phyloP scores from a whole-genome alignment of 2,113 vertebrate genomes.

The Hemibagrus wyckioides region DNA sequence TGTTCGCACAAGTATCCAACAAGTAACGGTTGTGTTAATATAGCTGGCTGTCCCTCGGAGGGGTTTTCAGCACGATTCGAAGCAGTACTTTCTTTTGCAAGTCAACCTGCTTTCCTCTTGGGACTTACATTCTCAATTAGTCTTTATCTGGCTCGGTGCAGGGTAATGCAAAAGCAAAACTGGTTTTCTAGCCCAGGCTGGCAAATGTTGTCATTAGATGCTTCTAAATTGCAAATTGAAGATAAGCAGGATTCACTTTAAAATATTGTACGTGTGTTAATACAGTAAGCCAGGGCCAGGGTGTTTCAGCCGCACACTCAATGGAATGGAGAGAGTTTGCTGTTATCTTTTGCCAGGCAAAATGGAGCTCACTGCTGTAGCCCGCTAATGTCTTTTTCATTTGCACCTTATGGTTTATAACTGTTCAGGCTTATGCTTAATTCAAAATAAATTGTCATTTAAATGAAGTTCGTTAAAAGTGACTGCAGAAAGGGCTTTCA shows the following conservation, averaged over 20 bases:
- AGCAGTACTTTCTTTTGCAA: conserved; percentile 13
- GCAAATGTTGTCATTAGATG: conserved; percentile 48
- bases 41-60: background rate
- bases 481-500: conserved; percentile 15
- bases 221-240: conserved; percentile 43
- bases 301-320: conserved; percentile 12
- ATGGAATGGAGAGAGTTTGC: conserved; percentile 14
- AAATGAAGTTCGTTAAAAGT: background rate
- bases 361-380: conserved; percentile 11
- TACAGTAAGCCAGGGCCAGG: conserved; percentile 26
- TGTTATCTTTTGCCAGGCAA: conserved; percentile 37
- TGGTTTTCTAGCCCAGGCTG: conserved; percentile 38
- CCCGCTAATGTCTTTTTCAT: conserved; percentile 44
- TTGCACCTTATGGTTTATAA: conserved; percentile 38
- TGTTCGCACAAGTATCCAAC: background rate
- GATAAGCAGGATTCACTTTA: conserved; percentile 43
- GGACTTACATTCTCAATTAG: conserved; percentile 48
- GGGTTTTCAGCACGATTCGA: conserved; percentile 5
- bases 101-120: conserved; percentile 34
- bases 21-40: background rate
- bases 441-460: conserved; percentile 35
- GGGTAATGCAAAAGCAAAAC: conserved; percentile 46
- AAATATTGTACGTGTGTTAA: conserved; percentile 19
- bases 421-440: conserved; percentile 22
- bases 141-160: conserved; percentile 50